These are phyloP conservation scores for Drosophila aldrichi DNA, from an alignment of 2,888 invertebrate species.

Conservation along the genomic window DNA sequence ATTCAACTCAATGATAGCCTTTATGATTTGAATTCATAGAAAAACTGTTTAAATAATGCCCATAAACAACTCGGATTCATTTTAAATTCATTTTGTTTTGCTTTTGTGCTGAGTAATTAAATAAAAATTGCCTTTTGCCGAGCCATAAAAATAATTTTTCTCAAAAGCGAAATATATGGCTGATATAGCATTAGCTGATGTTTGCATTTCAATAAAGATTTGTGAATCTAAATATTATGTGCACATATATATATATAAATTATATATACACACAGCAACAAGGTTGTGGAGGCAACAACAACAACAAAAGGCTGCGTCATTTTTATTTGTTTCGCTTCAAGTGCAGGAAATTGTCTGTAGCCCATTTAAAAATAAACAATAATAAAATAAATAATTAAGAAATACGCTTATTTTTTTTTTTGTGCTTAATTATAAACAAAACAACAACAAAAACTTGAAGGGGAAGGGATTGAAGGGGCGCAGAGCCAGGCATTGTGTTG, in stretches of 20 bases:
- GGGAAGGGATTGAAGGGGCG: too few relatives aligned
- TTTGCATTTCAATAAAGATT: constrained; percentile 68
- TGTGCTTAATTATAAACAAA: constrained; percentile 78
- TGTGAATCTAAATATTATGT: constrained; percentile 48
- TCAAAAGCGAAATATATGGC: constrained; percentile 47
- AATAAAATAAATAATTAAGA: constrained; percentile 82
- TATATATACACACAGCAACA: constrained; percentile 34
- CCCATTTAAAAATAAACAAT: constrained; percentile 83
- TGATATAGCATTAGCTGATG: constrained; percentile 55
- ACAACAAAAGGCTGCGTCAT: constrained; percentile 68
- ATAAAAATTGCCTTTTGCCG: constrained; percentile 60
- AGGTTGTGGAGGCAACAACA: constrained; percentile 40
- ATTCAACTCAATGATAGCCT: constrained; percentile 1
- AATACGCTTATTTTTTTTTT: constrained; percentile 67
- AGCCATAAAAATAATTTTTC: constrained; percentile 46
- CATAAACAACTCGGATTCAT: constrained; percentile 41
- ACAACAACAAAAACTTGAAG: background rate
- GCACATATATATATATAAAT: constrained; percentile 6
- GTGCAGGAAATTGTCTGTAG: constrained; percentile 82
- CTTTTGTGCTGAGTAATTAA: constrained; percentile 43
- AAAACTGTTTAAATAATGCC: constrained; percentile 32
- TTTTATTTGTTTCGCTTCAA: constrained; percentile 79
- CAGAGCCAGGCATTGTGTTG: constrained; percentile 30
- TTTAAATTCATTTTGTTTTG: constrained; percentile 11
- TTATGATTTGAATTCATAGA: constrained; percentile 11